phyloP scores from a whole-genome alignment of 2,113 vertebrate species.

The Neodon shergylaensis region DNA sequence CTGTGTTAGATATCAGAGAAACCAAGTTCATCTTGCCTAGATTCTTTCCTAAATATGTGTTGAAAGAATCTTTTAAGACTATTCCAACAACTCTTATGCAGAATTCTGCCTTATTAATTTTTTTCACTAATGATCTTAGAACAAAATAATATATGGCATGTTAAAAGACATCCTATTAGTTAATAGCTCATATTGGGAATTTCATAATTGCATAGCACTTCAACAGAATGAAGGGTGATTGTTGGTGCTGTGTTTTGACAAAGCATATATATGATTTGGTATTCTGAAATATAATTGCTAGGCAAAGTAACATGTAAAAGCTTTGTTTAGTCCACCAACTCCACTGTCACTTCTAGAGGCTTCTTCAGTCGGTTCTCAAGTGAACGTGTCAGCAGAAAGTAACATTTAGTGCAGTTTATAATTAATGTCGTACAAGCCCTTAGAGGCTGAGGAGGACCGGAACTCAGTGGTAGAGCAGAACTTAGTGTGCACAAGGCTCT shows the following conservation, averaged over 20 bases:
- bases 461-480: neutral
- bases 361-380: conserved; percentile 10
- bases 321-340: conserved; percentile 50
- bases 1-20: conserved; percentile 46
- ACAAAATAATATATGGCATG: conserved; percentile 35
- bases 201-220: conserved; percentile 65
- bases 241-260: conserved; percentile 47
- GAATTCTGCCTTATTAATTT: conserved; percentile 46
- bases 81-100: neutral
- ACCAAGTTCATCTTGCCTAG: neutral
- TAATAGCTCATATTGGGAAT: conserved; percentile 56
- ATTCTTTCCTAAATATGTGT: neutral
- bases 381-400: conserved; percentile 55
- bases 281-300: conserved; percentile 61
- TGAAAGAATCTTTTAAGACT: neutral
- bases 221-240: conserved; percentile 63
- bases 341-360: conserved; percentile 38
- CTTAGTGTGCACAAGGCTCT: neutral
- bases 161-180: conserved; percentile 55
- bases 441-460: neutral
- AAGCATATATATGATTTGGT: conserved; percentile 45
- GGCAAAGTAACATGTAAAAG: conserved; percentile 55
- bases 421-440: conserved; percentile 56
- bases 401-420: conserved; percentile 57
- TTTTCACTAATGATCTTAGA: conserved; percentile 26